Conservation (phyloP, 2,113 vertebrate genomes). For the Piprites chloris region DNA sequence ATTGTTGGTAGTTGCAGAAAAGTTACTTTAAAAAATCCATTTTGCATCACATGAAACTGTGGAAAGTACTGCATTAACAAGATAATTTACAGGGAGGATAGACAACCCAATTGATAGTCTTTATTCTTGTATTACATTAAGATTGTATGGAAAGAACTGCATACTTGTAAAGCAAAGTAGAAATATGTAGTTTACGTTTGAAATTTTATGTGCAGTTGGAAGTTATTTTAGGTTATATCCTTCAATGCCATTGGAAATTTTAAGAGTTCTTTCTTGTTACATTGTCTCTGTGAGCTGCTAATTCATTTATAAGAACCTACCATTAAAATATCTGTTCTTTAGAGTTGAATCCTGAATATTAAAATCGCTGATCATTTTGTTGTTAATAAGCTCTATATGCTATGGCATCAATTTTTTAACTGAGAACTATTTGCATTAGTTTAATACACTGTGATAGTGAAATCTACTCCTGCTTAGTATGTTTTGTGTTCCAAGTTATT, state of each 20-base stretch:
- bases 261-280: not conserved
- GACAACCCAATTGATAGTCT: not conserved
- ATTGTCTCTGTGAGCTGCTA: not conserved
- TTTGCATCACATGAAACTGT: not conserved
- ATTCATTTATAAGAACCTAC: not conserved
- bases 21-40: not conserved
- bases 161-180: not conserved
- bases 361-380: not conserved
- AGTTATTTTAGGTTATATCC: not conserved
- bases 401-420: not conserved
- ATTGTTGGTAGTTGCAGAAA: not conserved
- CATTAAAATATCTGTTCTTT: not conserved
- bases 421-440: not conserved
- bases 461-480: not conserved
- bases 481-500: not conserved
- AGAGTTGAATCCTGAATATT: not conserved
- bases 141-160: not conserved
- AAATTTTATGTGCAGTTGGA: not conserved
- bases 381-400: not conserved
- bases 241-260: not conserved
- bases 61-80: not conserved
- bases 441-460: not conserved
- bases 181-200: not conserved
- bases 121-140: not conserved
- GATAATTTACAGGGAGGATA: not conserved